Evolutionary conservation across 2,113 vertebrate genomes (phyloP), one percentile per base, ranked within the genome.

Genomic region (Labeo rohita): DNA sequence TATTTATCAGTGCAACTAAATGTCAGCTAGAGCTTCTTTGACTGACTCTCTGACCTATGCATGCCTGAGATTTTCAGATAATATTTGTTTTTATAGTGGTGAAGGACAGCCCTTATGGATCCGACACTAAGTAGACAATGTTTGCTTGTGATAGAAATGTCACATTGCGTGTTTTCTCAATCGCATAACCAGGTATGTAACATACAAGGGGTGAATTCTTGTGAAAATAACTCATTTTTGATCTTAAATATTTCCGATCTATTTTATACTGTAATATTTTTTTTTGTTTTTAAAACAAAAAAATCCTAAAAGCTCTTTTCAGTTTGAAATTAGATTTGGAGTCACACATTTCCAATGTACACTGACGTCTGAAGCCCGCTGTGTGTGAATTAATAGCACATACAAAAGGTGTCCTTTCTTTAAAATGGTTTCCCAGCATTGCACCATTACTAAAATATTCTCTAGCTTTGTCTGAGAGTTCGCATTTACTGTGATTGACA

Each of bases 1-100:
- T 89, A 89, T 89, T 89, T 89, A 89, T 89, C 88, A 85, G 88
- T 87, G 83, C 80, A 89, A 89, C 88, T 87, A 89, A 89, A 89
- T 89, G 84, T 89, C 88, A 89, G 86, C 86, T 23, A 63, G 74
- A 80, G 88, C 86, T 80, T 45, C 80, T 73, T 89, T 87, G 85
- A 87, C 84, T 84, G 88, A 87, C 86, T 89, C 77, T 18, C 77
- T 89, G 86, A 89, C 88, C 88, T 87, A 87, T 87, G 88, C 86
- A 87, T 54, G 50, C 66, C 84, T 68, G 85, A 80, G 86, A 86
- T 87, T 87, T 87, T 87, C 88, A 82, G 83, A 89, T 85, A 89
- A 73, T 86, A 84, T 85, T 85, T 84, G 81, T 83, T 83, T 83
- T 83, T 87, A 84, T 85, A 50, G 72, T 68, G 39, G 54, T 75